Evolutionary conservation across 2,797 vertebrate species (phyloP), one percentile per base, ranked within the genome.

Genomic region (Limosa lapponica): DNA sequence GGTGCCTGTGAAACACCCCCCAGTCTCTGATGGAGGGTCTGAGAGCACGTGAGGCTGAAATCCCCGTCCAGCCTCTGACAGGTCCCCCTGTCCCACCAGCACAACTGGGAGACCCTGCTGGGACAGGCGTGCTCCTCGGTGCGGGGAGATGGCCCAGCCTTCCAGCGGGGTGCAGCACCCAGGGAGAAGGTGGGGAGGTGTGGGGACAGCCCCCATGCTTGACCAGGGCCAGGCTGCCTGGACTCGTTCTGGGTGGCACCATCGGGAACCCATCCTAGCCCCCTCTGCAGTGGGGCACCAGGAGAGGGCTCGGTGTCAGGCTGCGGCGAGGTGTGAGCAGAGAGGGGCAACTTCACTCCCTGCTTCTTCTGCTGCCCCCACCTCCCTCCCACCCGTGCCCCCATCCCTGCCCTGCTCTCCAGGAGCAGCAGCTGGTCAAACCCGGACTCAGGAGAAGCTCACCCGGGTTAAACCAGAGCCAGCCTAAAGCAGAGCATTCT

Each of bases 121-220:
- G 58, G 48, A 24, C 32, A 17, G 37, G 7, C 1, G 1, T 65
- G 27, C 51, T 78, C 30, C 37, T 44, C 0, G 0, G 6, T 16
- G 15, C 3, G 4, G 13, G 2, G 30, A 39, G 25, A 15, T 4
- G 41, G 46, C 73, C 62, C 36, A 32, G 44, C 41, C 39, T 41
- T 22, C 4, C 18, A 16, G 20, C 0, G 0, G 27, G 34, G 4
- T 12, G 34, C 61, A 30, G 55, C 0, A 1, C 1, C 1, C 16
- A 34, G 4, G 39, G 34, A 51, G 59, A 77, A 82, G 32, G 32
- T 43, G 64, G 16, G 64, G 30, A 41, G 13, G 23, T 13, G 23
- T 43, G 71, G 67, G 3, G 16, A 20, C 41, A 49, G 66, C 36
- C 43, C 46, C 44, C 39, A 20, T 1, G 1, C 44, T 28, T n/a